Evolutionary conservation across 1,140 invertebrate species (phyloP), one percentile per base, ranked within the genome.

Genomic region (Drosophila grimshawi): DNA sequence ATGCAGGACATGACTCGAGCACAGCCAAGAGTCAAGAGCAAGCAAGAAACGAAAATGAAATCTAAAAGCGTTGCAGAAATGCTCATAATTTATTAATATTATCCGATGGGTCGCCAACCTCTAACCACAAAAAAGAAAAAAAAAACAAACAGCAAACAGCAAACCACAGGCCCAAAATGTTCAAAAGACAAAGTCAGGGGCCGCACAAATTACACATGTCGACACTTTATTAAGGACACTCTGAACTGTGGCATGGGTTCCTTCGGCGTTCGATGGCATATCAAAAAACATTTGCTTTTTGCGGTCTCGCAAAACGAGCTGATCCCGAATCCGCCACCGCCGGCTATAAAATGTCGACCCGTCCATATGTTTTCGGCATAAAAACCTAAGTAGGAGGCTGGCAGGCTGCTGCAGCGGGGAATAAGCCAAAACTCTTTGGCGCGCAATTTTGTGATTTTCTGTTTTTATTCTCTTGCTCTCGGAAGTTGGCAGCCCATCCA

Each of bases 121-220:
- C 32, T 35, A 11, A 55, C 35, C n/a, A 19, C 3, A 43, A 4
- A n/a, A 8, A 4, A 43, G 39, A 59, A 29, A 32, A 37, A 61
- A 48, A 48, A 61, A 4, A 11, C 19, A 61, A 61, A 30, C 43
- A 32, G 10, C 39, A 49, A 48, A 19, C 19, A 19, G 19, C 19
- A 37, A 61, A 5, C 43, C n/a, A 39, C 53, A 64, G 32, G 30
- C 5, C n/a, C 30, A 67, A 45, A 59, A 37, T 5, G 11, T 32
- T 11, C 33, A 49, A 71, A 77, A 77, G 43, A 45, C 49, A 75
- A 65, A 78, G 76, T 69, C 76, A 69, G 57, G 56, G 66, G 77
- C 55, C 70, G 73, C 78, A 85, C 81, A 89, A 89, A 89, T 89
- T 88, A 89, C 85, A 89, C 81, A 89, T 89, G 85, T 89, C 85